Conservation (phyloP, 2,113 vertebrate species). For the Spilogale gracilis region DNA sequence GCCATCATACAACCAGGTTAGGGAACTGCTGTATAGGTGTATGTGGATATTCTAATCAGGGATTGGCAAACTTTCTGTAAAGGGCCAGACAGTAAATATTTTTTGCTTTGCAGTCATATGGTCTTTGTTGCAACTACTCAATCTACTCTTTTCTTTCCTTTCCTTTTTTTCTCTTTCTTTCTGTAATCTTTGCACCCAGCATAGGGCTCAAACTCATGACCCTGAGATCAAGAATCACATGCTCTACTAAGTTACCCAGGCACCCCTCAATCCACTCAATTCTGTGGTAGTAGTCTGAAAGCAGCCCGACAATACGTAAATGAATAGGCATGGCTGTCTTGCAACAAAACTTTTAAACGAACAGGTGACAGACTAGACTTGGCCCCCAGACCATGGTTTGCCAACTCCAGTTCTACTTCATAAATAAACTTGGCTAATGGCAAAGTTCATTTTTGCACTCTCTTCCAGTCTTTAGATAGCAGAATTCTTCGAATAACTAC, state of each 20-base stretch:
- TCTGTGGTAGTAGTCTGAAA: background rate
- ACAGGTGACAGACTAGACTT: background rate
- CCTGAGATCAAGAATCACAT: background rate
- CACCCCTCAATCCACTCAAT: background rate
- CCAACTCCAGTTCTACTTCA: background rate
- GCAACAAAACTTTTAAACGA: slow-evolving; percentile 19
- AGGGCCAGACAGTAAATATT: background rate
- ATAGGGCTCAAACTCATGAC: background rate
- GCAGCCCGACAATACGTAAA: background rate
- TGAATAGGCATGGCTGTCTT: background rate
- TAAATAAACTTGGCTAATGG: background rate
- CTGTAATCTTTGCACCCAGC: background rate
- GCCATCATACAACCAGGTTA: background rate
- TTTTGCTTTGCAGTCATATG: background rate
- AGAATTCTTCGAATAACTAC: slow-evolving; percentile 23
- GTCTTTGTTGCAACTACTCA: background rate
- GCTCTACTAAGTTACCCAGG: background rate
- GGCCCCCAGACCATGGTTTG: background rate
- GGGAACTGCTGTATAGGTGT: background rate
- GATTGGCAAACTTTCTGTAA: background rate
- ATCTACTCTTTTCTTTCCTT: background rate
- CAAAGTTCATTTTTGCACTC: background rate
- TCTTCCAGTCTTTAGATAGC: background rate
- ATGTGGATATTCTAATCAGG: background rate
- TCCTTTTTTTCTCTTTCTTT: background rate